These are phyloP conservation scores for Drosophila eohydei DNA, from an alignment of 2,888 invertebrate species.

Conservation along the genomic window DNA sequence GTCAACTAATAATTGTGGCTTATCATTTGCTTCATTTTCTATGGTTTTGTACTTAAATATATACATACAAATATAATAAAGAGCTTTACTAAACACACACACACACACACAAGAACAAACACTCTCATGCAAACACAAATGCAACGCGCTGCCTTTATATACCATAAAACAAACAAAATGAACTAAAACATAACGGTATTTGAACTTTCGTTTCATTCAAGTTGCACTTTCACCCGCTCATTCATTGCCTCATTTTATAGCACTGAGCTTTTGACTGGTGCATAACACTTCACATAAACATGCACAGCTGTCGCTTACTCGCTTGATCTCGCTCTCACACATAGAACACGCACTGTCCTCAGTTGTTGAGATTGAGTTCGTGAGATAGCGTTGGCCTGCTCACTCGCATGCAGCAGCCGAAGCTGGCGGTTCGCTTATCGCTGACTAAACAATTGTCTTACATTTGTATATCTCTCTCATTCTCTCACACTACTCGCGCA, in stretches of 20 bases:
- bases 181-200: neutral
- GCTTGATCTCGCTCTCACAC: conserved; percentile 7
- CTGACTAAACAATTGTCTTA: conserved; percentile 32
- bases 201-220: conserved; percentile 11
- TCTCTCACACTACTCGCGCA: conserved; percentile 25
- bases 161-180: neutral
- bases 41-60: conserved; percentile 4
- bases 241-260: conserved; percentile 37
- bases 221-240: conserved; percentile 33
- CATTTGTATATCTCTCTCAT: conserved; percentile 27
- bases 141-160: conserved; percentile 15
- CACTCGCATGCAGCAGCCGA: conserved; percentile 18
- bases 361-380: neutral
- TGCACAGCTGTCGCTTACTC: conserved; percentile 3
- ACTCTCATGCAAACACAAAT: conserved; percentile 12
- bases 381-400: conserved; percentile 23
- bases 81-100: conserved; percentile 28
- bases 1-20: conserved; percentile 5
- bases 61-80: conserved; percentile 10
- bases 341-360: conserved; percentile 11
- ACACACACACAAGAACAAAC: neutral
- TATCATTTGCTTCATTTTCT: conserved; percentile 37
- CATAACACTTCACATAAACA: neutral
- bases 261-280: conserved; percentile 17
- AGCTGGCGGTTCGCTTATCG: conserved; percentile 12